These are phyloP conservation scores for Cancer borealis DNA, from an alignment of 2,888 invertebrate genomes.

Conservation along the genomic window DNA sequence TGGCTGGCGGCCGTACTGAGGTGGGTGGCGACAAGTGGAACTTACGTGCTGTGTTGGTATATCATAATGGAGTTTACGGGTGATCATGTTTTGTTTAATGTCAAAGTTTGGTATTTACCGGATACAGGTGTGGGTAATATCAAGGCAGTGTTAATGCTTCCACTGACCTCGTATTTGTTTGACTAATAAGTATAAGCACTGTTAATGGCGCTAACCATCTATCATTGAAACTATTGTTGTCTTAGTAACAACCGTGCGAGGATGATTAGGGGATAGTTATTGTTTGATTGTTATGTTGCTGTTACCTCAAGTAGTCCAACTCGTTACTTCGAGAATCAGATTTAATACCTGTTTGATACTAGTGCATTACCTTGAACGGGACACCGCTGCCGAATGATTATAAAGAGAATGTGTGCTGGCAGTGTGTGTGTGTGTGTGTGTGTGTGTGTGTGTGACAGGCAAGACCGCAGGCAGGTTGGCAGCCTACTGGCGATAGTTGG, in stretches of 20 bases:
- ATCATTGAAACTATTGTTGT: background rate
- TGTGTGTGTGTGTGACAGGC: background rate
- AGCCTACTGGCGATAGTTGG: background rate
- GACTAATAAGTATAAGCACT: background rate
- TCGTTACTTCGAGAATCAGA: background rate
- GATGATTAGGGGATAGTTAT: background rate
- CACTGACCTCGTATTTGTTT: background rate
- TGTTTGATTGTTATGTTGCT: background rate
- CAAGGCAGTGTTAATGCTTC: background rate
- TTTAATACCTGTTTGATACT: background rate
- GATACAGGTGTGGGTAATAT: background rate
- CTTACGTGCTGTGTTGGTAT: background rate
- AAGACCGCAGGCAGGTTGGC: background rate
- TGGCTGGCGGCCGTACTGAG: constrained; percentile 52
- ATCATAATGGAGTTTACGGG: background rate
- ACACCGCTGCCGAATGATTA: background rate
- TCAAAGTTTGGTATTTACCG: background rate
- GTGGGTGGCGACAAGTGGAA: constrained; percentile 5
- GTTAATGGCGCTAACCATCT: background rate
- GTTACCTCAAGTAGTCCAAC: background rate
- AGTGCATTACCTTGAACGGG: background rate
- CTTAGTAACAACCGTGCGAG: background rate
- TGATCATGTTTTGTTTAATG: background rate
- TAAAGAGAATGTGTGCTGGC: background rate
- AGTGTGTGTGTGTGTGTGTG: constrained; percentile 4